Percentiles rank a stretch among this genome's conserved stretches.
Conservation (phyloP, 37 sponge, comb jelly and placozoan species). For the Spongilla lacustris region DNA sequence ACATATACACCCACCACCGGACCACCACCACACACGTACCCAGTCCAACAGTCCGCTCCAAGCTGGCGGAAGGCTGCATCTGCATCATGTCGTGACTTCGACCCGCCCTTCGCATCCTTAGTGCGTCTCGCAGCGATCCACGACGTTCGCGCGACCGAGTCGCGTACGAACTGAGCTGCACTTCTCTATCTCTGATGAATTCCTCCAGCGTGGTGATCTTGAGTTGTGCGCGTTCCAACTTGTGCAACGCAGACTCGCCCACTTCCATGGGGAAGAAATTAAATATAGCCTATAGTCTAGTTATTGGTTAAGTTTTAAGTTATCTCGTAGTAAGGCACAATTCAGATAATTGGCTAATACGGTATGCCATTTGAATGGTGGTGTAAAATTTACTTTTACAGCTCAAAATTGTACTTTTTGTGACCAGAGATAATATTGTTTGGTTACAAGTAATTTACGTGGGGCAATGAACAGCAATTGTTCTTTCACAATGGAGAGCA, state of each 20-base stretch:
- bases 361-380: too few species aligned
- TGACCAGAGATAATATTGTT: too few species aligned
- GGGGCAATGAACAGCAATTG: too few species aligned
- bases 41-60: background rate
- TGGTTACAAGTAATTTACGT: too few species aligned
- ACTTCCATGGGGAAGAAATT: too few species aligned
- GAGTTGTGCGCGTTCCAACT: conserved; percentile 48
- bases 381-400: too few species aligned
- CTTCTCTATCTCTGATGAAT: conserved; percentile 60
- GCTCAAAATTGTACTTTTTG: too few species aligned
- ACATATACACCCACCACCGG: background rate
- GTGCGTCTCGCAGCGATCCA: background rate
- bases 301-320: too few species aligned
- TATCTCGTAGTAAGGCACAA: too few species aligned
- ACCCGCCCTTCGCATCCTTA: background rate
- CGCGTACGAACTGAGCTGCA: conserved; percentile 8
- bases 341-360: too few species aligned
- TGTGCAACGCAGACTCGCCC: background rate
- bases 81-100: background rate
- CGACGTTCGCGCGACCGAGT: background rate
- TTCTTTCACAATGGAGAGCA: too few species aligned
- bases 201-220: conserved; percentile 61
- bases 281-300: too few species aligned
- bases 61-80: conserved; percentile 2
- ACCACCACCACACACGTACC: background rate